phyloP scores from a whole-genome alignment of 2,888 invertebrate genomes.

The Blastobasis lacticolella region DNA sequence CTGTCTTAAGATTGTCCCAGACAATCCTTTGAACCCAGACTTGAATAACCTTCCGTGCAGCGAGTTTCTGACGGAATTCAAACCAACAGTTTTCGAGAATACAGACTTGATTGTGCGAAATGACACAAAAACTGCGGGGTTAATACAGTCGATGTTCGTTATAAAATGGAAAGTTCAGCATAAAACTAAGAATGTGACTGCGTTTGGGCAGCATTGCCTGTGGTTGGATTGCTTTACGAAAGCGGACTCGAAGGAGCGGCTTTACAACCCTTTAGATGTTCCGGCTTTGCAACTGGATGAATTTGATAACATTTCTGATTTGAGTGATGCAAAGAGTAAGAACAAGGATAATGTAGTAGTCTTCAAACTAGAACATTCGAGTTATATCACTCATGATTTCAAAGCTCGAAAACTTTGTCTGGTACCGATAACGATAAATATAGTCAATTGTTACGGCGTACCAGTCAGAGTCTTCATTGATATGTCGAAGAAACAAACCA shows the following conservation, averaged over 20 bases:
- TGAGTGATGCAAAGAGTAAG: conserved; percentile 34
- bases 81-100: conserved; percentile 35
- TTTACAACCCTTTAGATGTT: conserved; percentile 37
- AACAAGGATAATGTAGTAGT: conserved; percentile 67
- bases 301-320: conserved; percentile 31
- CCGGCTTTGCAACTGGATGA: conserved; percentile 54
- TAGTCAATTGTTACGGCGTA: conserved; percentile 79
- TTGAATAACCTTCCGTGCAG: conserved; percentile 42
- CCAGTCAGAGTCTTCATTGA: conserved; percentile 76
- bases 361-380: conserved; percentile 74
- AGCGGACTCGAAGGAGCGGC: conserved; percentile 52
- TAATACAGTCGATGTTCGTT: conserved; percentile 62
- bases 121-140: conserved; percentile 27
- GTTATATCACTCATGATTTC: conserved; percentile 78
- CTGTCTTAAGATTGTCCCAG: conserved; percentile 40
- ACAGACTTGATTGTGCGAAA: conserved; percentile 26
- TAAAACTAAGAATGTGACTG: conserved; percentile 67
- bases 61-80: conserved; percentile 43
- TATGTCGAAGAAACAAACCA: conserved; percentile 71
- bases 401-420: conserved; percentile 74
- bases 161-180: conserved; percentile 75
- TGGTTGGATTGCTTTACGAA: conserved; percentile 76
- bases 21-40: conserved; percentile 29
- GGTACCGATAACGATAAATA: conserved; percentile 78
- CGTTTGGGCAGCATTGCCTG: conserved; percentile 81